Evolutionary conservation across 2,797 vertebrate genomes (phyloP).

Genomic region (Halcyon chelicuti): DNA sequence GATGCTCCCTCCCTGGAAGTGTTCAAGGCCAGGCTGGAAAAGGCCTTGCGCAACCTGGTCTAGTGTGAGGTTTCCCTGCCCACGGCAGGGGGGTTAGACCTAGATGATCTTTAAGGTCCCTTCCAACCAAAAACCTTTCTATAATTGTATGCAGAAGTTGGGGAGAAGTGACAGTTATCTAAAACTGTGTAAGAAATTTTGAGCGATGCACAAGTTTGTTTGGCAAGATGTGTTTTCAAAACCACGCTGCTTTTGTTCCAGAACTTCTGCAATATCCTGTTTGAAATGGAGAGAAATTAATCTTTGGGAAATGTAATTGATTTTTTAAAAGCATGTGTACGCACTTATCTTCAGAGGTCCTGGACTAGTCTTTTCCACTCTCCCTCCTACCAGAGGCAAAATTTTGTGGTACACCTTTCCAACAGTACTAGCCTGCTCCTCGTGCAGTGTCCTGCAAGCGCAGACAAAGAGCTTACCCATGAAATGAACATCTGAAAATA

Average conservation of each 20-base stretch:
- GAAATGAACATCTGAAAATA: background rate
- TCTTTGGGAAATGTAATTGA: background rate
- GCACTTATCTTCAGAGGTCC: background rate
- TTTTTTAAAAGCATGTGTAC: background rate
- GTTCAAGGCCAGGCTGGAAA: too few relatives aligned
- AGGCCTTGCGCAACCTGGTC: too few relatives aligned
- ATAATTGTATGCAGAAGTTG: background rate
- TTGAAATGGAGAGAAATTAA: background rate
- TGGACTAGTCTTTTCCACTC: background rate
- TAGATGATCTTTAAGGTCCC: too few relatives aligned
- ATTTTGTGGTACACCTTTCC: background rate
- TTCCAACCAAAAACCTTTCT: too few relatives aligned
- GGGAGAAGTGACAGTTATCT: background rate
- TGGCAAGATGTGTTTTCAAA: background rate
- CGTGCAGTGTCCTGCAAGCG: fast-evolving
- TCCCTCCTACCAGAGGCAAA: background rate
- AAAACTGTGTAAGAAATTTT: background rate
- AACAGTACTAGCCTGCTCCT: background rate
- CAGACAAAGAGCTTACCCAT: background rate
- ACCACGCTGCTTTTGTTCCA: background rate
- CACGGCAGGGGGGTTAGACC: too few relatives aligned
- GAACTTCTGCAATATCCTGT: background rate
- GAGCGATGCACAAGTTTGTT: background rate
- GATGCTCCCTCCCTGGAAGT: too few relatives aligned
- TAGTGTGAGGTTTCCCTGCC: too few relatives aligned